phyloP scores from a whole-genome alignment of 2,888 invertebrate genomes.

The Ephialtes manifestator region DNA sequence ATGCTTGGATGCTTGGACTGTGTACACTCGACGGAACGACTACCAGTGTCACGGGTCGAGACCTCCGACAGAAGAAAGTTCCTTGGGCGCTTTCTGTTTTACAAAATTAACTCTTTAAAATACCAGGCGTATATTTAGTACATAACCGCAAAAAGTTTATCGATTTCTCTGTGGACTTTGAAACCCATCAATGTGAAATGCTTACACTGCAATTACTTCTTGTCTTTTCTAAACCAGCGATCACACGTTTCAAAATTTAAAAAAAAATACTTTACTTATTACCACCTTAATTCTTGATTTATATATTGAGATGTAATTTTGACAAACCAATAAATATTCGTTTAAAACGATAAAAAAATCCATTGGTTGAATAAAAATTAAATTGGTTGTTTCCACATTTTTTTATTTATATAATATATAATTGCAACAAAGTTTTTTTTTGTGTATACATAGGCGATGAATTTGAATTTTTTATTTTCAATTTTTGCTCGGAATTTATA shows the following conservation, averaged over 20 bases:
- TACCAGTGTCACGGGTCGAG: constrained; percentile 65
- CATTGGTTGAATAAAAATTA: too few relatives aligned
- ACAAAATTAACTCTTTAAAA: constrained; percentile 52
- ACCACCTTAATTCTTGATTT: background rate
- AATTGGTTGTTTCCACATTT: too few relatives aligned
- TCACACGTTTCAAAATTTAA: background rate
- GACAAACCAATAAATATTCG: too few relatives aligned
- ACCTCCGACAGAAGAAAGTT: constrained; percentile 64
- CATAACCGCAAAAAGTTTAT: background rate
- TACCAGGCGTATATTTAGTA: background rate
- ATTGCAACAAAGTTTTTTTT: too few relatives aligned
- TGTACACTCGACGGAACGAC: constrained; percentile 18
- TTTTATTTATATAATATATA: too few relatives aligned
- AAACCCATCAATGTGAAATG: background rate
- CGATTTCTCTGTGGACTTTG: constrained; percentile 13
- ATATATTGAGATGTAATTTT: too few relatives aligned
- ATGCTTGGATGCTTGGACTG: constrained; percentile 6
- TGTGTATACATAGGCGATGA: too few relatives aligned
- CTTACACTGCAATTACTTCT: constrained; percentile 3
- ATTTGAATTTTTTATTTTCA: background rate
- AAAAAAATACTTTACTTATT: background rate
- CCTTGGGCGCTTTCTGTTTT: constrained; percentile 65
- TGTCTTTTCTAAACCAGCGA: background rate
- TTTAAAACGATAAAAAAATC: too few relatives aligned
- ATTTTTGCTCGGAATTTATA: too few relatives aligned